These are phyloP conservation scores for Melieria crassipennis DNA, from an alignment of 2,888 invertebrate genomes.

Conservation along the genomic window DNA sequence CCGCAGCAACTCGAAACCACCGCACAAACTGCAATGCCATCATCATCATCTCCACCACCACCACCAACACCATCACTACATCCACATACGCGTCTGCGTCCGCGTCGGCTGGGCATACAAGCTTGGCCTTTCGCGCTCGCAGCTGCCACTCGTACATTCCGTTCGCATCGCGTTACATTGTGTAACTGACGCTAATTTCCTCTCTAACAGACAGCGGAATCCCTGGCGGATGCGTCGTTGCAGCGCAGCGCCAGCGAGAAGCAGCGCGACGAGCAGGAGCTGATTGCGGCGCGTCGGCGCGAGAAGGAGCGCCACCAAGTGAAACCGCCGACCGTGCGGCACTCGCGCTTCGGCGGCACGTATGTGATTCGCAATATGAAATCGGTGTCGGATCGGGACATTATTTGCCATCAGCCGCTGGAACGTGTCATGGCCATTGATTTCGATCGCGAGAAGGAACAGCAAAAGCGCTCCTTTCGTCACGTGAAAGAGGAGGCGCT, in stretches of 20 bases:
- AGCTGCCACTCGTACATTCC: neutral
- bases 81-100: neutral
- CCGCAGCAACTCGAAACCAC: neutral
- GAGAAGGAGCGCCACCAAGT: constrained; percentile 69
- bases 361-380: constrained; percentile 93
- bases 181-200: constrained; percentile 41
- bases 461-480: constrained; percentile 80
- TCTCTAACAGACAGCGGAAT: constrained; percentile 70
- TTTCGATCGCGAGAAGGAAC: constrained; percentile 80
- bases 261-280: constrained; percentile 83
- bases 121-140: neutral
- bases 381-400: constrained; percentile 88
- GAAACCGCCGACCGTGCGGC: constrained; percentile 68
- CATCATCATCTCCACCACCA: neutral
- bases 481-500: constrained; percentile 73
- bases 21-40: neutral
- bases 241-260: constrained; percentile 84
- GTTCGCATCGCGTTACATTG: constrained; percentile 12
- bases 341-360: constrained; percentile 94
- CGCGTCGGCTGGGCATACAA: no score
- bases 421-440: constrained; percentile 80
- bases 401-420: constrained; percentile 88
- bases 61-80: neutral
- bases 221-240: constrained; percentile 79
- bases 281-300: constrained; percentile 76